A percentile compares a stretch with the other conserved stretches of the same genome.
These are phyloP conservation scores for Elachura formosa DNA, from an alignment of 2,113 vertebrate species.

Conservation along the genomic window DNA sequence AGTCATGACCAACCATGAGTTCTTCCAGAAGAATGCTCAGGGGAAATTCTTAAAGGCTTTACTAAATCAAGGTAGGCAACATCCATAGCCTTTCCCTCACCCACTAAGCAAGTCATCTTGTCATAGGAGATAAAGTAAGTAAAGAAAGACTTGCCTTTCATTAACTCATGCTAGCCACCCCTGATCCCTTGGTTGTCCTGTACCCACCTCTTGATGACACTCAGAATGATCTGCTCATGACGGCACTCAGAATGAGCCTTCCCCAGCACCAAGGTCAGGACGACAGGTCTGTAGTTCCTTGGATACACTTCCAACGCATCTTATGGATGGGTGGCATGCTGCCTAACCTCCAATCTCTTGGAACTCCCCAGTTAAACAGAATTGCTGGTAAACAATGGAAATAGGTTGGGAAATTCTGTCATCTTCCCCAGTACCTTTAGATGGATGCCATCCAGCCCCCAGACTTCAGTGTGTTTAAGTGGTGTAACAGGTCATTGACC, in stretches of 20 bases:
- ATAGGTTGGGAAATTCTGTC: not conserved
- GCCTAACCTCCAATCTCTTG: not conserved
- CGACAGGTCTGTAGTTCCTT: not conserved
- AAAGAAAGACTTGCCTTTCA: not conserved
- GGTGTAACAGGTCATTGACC: not conserved
- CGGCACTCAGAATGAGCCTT: not conserved
- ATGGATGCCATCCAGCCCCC: not conserved
- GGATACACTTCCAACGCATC: not conserved
- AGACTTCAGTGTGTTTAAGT: not conserved
- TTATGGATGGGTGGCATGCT: not conserved
- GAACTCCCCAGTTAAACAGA: not conserved
- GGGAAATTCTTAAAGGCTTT: not conserved
- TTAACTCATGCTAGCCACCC: not conserved
- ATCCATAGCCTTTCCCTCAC: not conserved
- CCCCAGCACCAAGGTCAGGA: not conserved
- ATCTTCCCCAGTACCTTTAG: not conserved
- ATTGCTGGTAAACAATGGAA: not conserved
- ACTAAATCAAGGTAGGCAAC: not conserved
- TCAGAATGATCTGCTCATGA: not conserved
- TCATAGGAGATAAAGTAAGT: not conserved
- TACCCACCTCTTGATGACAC: rapidly evolving
- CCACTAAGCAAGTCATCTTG: not conserved
- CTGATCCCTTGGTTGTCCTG: not conserved
- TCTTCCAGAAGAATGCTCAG: not conserved
- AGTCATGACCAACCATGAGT: not conserved